Percentiles rank a stretch among this genome's conserved stretches.
These are phyloP conservation scores for Hermodice carunculata DNA, from an alignment of 2,888 invertebrate genomes.

Conservation along the genomic window DNA sequence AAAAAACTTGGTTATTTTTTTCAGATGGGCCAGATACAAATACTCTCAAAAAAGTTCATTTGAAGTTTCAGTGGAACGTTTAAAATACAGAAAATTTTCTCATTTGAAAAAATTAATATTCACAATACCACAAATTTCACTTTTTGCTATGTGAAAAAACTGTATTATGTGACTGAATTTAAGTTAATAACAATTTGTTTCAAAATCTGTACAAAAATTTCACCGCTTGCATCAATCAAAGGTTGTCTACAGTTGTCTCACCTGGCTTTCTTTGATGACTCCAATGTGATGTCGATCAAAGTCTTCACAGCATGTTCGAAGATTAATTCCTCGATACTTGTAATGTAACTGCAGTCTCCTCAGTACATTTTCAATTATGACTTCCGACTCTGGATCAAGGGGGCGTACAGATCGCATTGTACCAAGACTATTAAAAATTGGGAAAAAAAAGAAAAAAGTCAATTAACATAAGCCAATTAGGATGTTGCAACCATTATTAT, in stretches of 20 bases:
- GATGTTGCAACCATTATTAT: too few species aligned
- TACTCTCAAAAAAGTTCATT: too few species aligned
- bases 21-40: too few species aligned
- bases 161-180: background rate
- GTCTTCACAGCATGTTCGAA: conserved; percentile 65
- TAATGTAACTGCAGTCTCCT: conserved; percentile 61
- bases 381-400: conserved; percentile 53
- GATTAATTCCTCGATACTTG: conserved; percentile 63
- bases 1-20: background rate
- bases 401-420: conserved; percentile 61
- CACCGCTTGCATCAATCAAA: background rate
- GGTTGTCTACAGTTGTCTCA: conserved; percentile 27
- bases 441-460: background rate
- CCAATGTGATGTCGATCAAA: conserved; percentile 69
- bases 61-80: too few species aligned
- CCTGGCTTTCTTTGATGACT: conserved; percentile 68
- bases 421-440: conserved; percentile 64
- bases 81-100: background rate
- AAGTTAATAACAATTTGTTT: background rate
- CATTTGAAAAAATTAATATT: background rate
- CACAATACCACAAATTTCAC: too few species aligned
- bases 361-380: conserved; percentile 52
- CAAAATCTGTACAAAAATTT: too few species aligned
- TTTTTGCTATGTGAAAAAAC: too few species aligned
- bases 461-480: background rate